Conservation (phyloP, 2,888 invertebrate genomes). For the Caenorhabditis zanzibari region DNA sequence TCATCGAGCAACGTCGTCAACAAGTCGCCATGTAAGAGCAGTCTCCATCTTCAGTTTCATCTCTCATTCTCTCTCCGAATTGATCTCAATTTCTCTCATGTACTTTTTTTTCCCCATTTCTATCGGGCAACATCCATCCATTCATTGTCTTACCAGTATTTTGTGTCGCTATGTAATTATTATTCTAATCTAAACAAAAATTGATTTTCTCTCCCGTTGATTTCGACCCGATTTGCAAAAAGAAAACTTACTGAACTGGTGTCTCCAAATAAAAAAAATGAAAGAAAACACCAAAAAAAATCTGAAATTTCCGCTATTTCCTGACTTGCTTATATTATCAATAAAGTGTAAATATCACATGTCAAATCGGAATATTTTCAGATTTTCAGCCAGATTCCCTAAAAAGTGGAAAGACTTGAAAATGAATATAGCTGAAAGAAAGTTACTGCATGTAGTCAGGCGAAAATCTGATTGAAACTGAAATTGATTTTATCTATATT, state of each 20-base stretch:
- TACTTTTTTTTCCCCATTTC: conserved; percentile 16
- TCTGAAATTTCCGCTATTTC: conserved; percentile 1
- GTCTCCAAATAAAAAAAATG: conserved; percentile 35
- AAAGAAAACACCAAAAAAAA: neutral
- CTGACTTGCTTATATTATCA: conserved; percentile 19
- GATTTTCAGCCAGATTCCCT: conserved; percentile 35
- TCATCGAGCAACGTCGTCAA: conserved; percentile 69
- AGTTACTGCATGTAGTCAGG: conserved; percentile 38
- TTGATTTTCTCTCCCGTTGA: neutral
- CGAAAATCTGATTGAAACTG: conserved; percentile 2
- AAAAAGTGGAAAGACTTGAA: neutral
- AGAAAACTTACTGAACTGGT: conserved; percentile 38
- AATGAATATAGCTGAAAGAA: conserved; percentile 13
- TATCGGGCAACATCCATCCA: conserved; percentile 58
- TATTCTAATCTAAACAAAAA: conserved; percentile 17
- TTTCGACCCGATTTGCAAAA: conserved; percentile 44
- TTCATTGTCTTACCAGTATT: conserved; percentile 57
- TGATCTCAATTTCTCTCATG: conserved; percentile 53
- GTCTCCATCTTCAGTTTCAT: neutral
- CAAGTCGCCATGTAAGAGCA: conserved; percentile 71
- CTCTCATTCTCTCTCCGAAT: conserved; percentile 10
- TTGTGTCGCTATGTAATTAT: conserved; percentile 43
- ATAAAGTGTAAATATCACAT: conserved; percentile 48
- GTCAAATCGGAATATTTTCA: conserved; percentile 17
- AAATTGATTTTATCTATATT: conserved; percentile 1